A percentile compares a stretch with the other conserved stretches of the same genome.
phyloP scores from a whole-genome alignment of 2,113 vertebrate species.

The Rhagologus leucostigma region DNA sequence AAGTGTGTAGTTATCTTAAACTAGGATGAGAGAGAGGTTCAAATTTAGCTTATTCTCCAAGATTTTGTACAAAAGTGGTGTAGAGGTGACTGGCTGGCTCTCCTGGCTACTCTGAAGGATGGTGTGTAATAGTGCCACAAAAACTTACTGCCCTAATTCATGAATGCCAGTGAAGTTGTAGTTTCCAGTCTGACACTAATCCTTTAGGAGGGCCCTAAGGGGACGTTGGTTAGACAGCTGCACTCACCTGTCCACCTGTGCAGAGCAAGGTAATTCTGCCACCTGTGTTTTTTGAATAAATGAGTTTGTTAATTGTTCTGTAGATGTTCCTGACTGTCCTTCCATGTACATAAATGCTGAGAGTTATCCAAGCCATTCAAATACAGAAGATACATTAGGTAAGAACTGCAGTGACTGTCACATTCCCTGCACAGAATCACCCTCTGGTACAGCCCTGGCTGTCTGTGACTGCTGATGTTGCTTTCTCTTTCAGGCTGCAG shows the following conservation, averaged over 20 bases:
- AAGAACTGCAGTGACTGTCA: not conserved
- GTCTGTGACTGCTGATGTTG: not conserved
- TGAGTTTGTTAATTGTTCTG: not conserved
- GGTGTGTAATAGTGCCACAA: not conserved
- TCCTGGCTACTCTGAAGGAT: not conserved
- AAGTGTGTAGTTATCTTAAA: not conserved
- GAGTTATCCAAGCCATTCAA: constrained; percentile 75
- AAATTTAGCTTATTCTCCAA: not conserved
- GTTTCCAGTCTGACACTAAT: not conserved
- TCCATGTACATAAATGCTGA: constrained; percentile 85
- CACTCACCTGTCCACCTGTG: not conserved
- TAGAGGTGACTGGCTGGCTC: not conserved
- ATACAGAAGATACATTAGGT: constrained; percentile 75
- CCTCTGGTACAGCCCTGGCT: accelerated
- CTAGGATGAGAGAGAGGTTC: not conserved
- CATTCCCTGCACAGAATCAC: not conserved
- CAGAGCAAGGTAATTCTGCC: constrained; percentile 38
- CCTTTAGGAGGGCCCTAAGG: not conserved
- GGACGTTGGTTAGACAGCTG: not conserved
- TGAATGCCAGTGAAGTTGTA: not conserved
- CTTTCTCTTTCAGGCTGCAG: constrained; percentile 79
- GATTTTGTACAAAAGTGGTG: not conserved
- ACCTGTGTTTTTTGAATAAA: not conserved
- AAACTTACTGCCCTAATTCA: accelerated
- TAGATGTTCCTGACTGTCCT: constrained; percentile 87